Conservation (phyloP, 1,140 invertebrate species). For the Bombus sylvicola region DNA sequence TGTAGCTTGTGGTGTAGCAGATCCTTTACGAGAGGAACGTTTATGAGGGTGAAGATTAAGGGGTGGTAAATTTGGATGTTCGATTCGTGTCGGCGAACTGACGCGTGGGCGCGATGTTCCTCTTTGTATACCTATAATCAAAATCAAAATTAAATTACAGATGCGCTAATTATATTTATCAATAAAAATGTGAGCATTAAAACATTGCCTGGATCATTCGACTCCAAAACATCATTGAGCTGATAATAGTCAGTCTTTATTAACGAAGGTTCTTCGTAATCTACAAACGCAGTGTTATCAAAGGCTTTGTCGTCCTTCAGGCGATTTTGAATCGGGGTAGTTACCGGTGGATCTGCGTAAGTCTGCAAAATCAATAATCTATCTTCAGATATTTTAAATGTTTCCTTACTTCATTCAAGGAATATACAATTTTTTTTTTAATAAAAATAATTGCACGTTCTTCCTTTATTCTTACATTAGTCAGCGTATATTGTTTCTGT, state of each 20-base stretch:
- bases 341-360: constrained; percentile 76
- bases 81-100: constrained; percentile 90
- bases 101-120: constrained; percentile 84
- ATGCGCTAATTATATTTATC: background rate
- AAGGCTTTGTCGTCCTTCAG: constrained; percentile 83
- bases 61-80: constrained; percentile 90
- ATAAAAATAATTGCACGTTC: background rate
- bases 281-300: constrained; percentile 89
- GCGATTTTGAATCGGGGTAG: constrained; percentile 67
- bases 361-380: constrained; percentile 70
- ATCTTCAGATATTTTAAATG: constrained; percentile 44
- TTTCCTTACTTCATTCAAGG: background rate
- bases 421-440: background rate
- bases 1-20: constrained; percentile 84
- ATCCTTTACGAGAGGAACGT: constrained; percentile 82
- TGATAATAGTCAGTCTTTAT: constrained; percentile 89
- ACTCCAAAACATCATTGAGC: constrained; percentile 83
- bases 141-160: background rate
- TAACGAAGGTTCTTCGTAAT: constrained; percentile 88
- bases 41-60: constrained; percentile 87
- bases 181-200: constrained; percentile 13
- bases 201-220: constrained; percentile 75
- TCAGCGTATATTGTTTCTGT: background rate
- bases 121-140: constrained; percentile 66
- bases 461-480: background rate